Evolutionary conservation across 2,113 vertebrate species (phyloP), one percentile per base, ranked within the genome.

Genomic region (Solenodon paradoxus): DNA sequence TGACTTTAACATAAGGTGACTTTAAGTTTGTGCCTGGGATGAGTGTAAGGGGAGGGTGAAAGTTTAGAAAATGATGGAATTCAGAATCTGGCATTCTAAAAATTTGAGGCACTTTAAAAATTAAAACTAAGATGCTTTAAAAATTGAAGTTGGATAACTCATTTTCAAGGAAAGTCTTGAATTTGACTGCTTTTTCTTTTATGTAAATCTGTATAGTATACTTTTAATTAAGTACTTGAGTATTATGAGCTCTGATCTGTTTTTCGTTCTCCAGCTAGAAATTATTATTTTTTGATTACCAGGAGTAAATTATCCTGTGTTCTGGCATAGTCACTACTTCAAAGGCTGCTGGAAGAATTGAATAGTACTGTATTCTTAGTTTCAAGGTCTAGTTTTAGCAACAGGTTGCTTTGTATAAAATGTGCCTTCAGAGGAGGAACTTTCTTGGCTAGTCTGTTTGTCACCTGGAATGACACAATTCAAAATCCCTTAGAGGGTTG

Each of bases 181-280:
- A 61, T 88, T 87, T 75, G 38, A 75, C 55, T 94, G 45, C 59
- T 83, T 91, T 88, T 75, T 86, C 32, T 35, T 84, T 88, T 64
- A 72, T 91, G n/a, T n/a, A n/a, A n/a, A 61, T 95, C 81, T 83
- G 5, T 81, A 32, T 74, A 79, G 57, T 80, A 55, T 82, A 45
- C 8, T 82, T 88, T 95, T 94, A 90, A 96, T 81, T 91, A 90
- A 96, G n/a, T 92, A 42, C 53, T 35, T 59, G 86, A 79, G 74
- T 96, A 96, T 97, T 97, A 93, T 95, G 94, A 93, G 42, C 83
- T 89, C 78, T 94, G 92, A 93, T 95, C 55, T 94, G 85, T 94
- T 82, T 96, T 96, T 77, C 66, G 32, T 61, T 94, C 16, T 90
- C 24, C 12, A 61, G 78, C 94, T 95, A 9, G 96, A 85, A 95